phyloP scores from a whole-genome alignment of 2,888 invertebrate genomes.

The Rutpela maculata region DNA sequence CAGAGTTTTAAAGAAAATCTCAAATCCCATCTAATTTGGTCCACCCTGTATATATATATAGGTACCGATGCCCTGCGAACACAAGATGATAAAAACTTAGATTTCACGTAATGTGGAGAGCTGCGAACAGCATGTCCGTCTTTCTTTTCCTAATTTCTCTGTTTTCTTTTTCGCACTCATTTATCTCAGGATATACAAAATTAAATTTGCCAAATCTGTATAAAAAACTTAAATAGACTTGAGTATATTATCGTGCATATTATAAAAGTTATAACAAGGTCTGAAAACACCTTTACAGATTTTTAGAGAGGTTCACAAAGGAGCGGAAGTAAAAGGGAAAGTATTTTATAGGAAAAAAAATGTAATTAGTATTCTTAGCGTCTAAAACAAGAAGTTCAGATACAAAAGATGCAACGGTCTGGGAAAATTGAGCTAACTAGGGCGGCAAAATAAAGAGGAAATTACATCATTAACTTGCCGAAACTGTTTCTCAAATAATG shows the following conservation, averaged over 20 bases:
- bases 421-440: not conserved
- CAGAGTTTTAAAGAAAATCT: no score
- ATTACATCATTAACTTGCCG: not conserved
- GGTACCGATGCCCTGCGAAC: no score
- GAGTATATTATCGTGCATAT: not conserved
- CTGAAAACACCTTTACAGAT: not conserved
- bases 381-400: not conserved
- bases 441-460: not conserved
- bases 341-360: not conserved
- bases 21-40: no score
- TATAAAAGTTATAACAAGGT: not conserved
- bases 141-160: no score
- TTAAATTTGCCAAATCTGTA: no score
- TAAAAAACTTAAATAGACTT: no score
- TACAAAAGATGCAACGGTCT: not conserved
- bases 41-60: no score
- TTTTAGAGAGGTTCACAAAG: not conserved
- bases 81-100: no score
- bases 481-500: not conserved
- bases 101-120: no score
- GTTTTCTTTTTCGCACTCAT: no score
- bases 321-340: not conserved
- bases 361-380: conserved; percentile 1
- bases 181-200: no score
- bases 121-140: no score